Evolutionary conservation across 2,113 vertebrate genomes (phyloP), one percentile per base, ranked within the genome.

Genomic region (Eulemur rufifrons): DNA sequence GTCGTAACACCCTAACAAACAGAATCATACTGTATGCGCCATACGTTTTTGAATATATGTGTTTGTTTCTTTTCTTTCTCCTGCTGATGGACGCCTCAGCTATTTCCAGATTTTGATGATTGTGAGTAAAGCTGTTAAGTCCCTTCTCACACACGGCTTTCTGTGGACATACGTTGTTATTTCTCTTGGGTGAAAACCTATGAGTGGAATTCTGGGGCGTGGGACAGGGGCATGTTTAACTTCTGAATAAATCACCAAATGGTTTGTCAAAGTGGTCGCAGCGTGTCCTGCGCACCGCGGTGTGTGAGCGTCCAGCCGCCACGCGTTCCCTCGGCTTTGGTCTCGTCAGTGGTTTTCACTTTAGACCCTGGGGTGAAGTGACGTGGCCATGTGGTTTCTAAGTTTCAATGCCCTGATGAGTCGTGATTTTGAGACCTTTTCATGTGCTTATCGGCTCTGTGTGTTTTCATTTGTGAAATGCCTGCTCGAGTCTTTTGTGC

Each of bases 341-440:
- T 45, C 56, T 27, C 12, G 37, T 27, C 63, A 18, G 63, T 25
- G 14, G 18, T 20, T 81, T 66, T 64, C 14, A 61, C 39, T 47
- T n/a, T 56, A n/a, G 63, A 45, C 29, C 3, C 18, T n/a, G 39
- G 47, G 15, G 15, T 42, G 42, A 42, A 42, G 37, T 10, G 29
- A 27, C 45, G 73, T 3, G 12, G 8, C 11, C 2, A 8, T 1
- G 37, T 45, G 63, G 32, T 80, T 69, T 8, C 32, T 39, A 42
- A 59, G 52, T 47, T 54, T 3, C 17, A 5, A 13, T 21, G 29
- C 25, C 9, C 73, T 20, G n/a, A 21, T 6, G 37, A 63, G 47
- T 10, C 2, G 4, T 3, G 7, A 32, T 18, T 13, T 34, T 11
- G 45, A 17, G 6, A 21, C 12, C 6, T 34, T 17, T 50, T 14